Conservation (phyloP, 2,113 vertebrate genomes). For the Colossoma macropomum region DNA sequence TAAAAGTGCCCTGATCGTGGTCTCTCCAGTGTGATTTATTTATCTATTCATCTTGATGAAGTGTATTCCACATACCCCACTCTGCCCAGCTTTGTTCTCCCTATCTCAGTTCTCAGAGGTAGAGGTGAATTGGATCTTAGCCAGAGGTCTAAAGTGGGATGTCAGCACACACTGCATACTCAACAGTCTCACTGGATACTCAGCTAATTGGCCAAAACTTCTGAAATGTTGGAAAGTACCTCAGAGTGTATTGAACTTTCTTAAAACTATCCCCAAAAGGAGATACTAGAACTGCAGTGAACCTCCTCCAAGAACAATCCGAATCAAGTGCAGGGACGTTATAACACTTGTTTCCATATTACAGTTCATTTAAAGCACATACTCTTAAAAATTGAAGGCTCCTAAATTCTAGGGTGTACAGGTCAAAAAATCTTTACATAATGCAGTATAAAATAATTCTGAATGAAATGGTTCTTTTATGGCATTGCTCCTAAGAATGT, state of each 20-base stretch:
- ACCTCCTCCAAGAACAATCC: background rate
- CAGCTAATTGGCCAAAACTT: background rate
- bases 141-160: background rate
- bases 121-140: slow-evolving; percentile 30
- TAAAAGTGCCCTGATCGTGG: slow-evolving; percentile 30
- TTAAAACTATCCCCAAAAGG: background rate
- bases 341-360: background rate
- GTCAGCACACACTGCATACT: slow-evolving; percentile 23
- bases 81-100: slow-evolving; percentile 35
- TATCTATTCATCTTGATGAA: slow-evolving; percentile 48
- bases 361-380: background rate
- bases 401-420: too few species aligned
- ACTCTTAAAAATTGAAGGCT: too few species aligned
- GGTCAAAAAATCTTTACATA: too few species aligned
- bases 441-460: too few species aligned
- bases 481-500: too few species aligned
- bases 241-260: background rate
- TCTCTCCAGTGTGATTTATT: slow-evolving; percentile 46
- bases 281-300: background rate
- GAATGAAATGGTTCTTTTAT: too few species aligned
- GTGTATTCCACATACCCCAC: slow-evolving; percentile 15
- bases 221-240: background rate
- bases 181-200: background rate
- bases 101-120: slow-evolving; percentile 19
- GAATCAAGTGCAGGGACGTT: background rate